Base-by-base conservation (phyloP, 2,888 invertebrate species). In the Drosophila barbarae region DNA sequence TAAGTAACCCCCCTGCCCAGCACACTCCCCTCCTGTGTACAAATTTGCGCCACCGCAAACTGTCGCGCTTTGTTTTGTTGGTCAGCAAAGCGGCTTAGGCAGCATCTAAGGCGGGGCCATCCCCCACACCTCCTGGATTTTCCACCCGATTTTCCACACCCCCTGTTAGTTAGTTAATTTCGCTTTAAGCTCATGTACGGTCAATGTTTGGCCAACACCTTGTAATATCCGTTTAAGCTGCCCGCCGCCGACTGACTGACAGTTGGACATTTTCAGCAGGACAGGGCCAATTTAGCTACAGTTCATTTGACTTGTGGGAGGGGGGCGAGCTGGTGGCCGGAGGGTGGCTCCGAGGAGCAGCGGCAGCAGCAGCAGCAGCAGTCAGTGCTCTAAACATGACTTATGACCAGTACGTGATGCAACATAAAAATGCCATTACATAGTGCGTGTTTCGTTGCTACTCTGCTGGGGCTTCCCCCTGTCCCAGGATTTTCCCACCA, bases 321-420 rank as follows among this genome's bases (percentile, higher is more conserved):
- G 42, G 10, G 10, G 12, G 15, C 21, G 34, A 9, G 9, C 9
- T 5, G 30, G n/a, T n/a, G 18, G 18, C 12, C 30, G 7, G 26
- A 32, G 12, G 39, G 38, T 10, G 12, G 35, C 32, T n/a, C 32
- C 36, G 32, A 28, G 38, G 21, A 30, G 55, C 18, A 30, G 55
- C 18, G 26, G 55, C 21, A 44, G 26, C 38, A 47, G 54, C 18
- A 28, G 53, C 35, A 42, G 36, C 47, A 77, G 76, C 84, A 86
- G 85, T 86, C 87, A 87, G 82, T 78, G 82, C 82, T 83, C 81
- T 83, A 86, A 87, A 87, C 87, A 87, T 87, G 87, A 87, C 87
- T 87, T 87, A 87, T 87, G 87, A 87, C 86, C 87, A 74, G 72
- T 86, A 87, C 87, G 87, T 87, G 87, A 87, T 87, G 86, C 86